Conservation (phyloP, 2,797 vertebrate genomes). For the Cryptoblepharus egeriae region DNA sequence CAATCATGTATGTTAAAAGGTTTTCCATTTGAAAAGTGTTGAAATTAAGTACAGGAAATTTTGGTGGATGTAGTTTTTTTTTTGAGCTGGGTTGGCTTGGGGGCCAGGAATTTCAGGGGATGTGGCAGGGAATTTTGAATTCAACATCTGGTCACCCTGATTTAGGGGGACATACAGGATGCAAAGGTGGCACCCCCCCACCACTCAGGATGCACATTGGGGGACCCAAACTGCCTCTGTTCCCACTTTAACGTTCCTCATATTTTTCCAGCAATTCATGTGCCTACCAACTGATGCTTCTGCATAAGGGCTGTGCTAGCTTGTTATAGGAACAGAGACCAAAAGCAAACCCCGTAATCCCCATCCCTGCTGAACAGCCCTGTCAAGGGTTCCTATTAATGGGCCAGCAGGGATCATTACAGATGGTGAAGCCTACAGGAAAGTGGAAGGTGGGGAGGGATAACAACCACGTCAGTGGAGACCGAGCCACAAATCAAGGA, state of each 20-base stretch:
- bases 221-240: too few relatives aligned
- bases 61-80: too few relatives aligned
- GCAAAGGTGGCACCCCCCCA: background rate
- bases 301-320: background rate
- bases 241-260: too few relatives aligned
- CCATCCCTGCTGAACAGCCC: background rate
- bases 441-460: background rate
- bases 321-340: background rate
- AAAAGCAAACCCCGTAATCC: background rate
- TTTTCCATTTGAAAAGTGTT: too few relatives aligned
- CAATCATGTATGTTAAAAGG: too few relatives aligned
- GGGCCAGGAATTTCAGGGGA: too few relatives aligned
- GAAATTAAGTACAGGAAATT: too few relatives aligned
- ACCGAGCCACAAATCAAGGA: background rate
- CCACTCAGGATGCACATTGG: too few relatives aligned
- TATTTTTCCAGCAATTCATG: background rate
- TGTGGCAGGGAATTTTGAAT: too few relatives aligned
- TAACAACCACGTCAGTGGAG: background rate
- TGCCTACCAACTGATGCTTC: too few relatives aligned
- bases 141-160: too few relatives aligned
- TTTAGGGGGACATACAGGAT: background rate
- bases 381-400: background rate
- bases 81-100: too few relatives aligned
- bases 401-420: background rate
- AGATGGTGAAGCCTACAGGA: background rate